These are phyloP conservation scores for Cheilosia vernalis DNA, from an alignment of 2,888 invertebrate genomes.

Conservation along the genomic window DNA sequence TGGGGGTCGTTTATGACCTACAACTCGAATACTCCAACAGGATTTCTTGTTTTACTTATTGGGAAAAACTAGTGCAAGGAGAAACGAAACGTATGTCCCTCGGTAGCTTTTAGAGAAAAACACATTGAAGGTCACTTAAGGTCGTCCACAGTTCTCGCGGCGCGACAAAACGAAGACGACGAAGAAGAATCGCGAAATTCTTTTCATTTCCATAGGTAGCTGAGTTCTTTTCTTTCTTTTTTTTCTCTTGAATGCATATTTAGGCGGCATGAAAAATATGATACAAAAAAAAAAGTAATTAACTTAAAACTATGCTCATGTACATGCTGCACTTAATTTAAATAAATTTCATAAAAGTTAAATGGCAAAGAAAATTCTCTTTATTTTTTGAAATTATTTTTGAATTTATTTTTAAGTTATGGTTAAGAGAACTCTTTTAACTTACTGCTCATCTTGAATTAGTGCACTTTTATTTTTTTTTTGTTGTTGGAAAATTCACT, in stretches of 20 bases:
- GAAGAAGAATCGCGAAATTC: constrained; percentile 54
- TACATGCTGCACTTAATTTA: constrained; percentile 65
- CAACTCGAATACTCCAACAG: constrained; percentile 18
- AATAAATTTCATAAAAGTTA: constrained; percentile 38
- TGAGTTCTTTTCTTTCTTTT: constrained; percentile 13
- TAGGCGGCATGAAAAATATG: constrained; percentile 54
- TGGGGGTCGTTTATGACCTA: neutral
- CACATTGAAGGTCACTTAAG: constrained; percentile 77
- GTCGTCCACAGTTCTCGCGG: constrained; percentile 72
- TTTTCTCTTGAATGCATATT: constrained; percentile 55
- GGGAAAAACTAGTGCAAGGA: constrained; percentile 41
- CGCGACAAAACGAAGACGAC: constrained; percentile 40
- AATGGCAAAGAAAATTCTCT: constrained; percentile 42
- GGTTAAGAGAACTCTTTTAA: constrained; percentile 70
- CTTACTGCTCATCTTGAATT: constrained; percentile 80
- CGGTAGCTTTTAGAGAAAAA: constrained; percentile 47
- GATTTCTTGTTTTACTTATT: constrained; percentile 49
- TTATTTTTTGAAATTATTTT: constrained; percentile 11
- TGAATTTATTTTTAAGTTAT: constrained; percentile 20
- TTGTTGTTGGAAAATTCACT: constrained; percentile 65
- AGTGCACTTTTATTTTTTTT: constrained; percentile 51
- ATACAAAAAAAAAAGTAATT: constrained; percentile 14
- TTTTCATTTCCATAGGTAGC: constrained; percentile 49
- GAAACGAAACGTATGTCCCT: constrained; percentile 14
- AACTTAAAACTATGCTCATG: constrained; percentile 15